Conservation (phyloP, 2,888 invertebrate genomes). For the Hypselothyrea guttata region DNA sequence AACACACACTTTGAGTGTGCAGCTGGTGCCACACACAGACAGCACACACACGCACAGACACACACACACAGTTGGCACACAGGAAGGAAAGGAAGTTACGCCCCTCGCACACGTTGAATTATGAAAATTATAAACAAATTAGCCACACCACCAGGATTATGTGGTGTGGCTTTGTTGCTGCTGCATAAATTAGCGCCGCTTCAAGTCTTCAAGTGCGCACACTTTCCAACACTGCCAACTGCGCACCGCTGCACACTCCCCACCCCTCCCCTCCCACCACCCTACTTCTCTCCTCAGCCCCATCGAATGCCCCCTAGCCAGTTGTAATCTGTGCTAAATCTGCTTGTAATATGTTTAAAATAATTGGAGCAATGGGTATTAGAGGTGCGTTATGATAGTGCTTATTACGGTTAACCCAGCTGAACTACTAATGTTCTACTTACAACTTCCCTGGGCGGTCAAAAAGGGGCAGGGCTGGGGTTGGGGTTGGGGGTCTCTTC, state of each 20-base stretch:
- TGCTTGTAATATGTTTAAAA: conserved; percentile 72
- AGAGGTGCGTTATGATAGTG: conserved; percentile 56
- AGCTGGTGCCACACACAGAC: conserved; percentile 8
- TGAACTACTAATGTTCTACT: background rate
- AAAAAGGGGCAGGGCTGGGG: background rate
- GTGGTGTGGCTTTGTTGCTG: conserved; percentile 57
- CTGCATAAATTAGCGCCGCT: conserved; percentile 63
- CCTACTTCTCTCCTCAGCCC: background rate
- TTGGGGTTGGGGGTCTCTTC: too few relatives aligned
- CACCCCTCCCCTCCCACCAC: background rate
- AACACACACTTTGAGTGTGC: conserved; percentile 18
- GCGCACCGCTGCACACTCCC: background rate
- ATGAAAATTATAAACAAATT: conserved; percentile 74
- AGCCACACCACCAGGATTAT: conserved; percentile 62
- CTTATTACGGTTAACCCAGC: conserved; percentile 45
- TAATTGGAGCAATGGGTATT: conserved; percentile 66
- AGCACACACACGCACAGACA: too few relatives aligned
- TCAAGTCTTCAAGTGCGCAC: conserved; percentile 43
- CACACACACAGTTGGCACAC: conserved; percentile 2
- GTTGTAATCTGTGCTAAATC: conserved; percentile 66
- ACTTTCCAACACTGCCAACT: conserved; percentile 23
- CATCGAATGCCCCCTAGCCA: conserved; percentile 6
- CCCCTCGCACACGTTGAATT: conserved; percentile 59
- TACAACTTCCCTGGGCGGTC: conserved; percentile 11
- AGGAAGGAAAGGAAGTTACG: conserved; percentile 46